A percentile compares a stretch with the other conserved stretches of the same genome.
phyloP scores from a whole-genome alignment of 2,888 invertebrate species.

The Thyatira batis region DNA sequence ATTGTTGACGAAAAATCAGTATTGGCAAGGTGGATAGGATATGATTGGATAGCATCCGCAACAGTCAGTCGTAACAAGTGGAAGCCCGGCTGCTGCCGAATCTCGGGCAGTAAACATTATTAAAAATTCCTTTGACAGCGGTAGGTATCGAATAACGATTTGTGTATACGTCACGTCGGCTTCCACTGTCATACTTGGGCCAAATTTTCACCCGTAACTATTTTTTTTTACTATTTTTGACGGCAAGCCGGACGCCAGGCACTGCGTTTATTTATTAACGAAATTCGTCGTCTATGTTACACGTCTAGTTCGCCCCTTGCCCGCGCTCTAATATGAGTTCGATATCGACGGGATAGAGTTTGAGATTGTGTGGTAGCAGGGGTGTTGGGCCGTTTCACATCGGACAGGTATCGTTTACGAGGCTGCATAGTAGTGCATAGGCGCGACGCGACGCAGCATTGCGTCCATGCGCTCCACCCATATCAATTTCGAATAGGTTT shows the following conservation, averaged over 20 bases:
- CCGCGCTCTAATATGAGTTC: slow-evolving; percentile 34
- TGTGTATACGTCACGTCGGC: slow-evolving; percentile 68
- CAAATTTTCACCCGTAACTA: slow-evolving; percentile 63
- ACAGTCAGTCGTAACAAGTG: slow-evolving; percentile 49
- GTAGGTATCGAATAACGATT: slow-evolving; percentile 74
- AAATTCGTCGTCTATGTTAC: slow-evolving; percentile 75
- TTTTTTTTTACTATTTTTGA: slow-evolving; percentile 68
- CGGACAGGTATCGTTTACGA: slow-evolving; percentile 68
- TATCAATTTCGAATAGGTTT: slow-evolving; percentile 82
- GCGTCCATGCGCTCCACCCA: slow-evolving; percentile 75
- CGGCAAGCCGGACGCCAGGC: slow-evolving; percentile 63
- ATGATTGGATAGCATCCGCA: slow-evolving; percentile 39
- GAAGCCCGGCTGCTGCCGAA: slow-evolving; percentile 52
- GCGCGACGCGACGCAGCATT: slow-evolving; percentile 71
- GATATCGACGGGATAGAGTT: slow-evolving; percentile 44
- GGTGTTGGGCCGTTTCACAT: slow-evolving; percentile 47
- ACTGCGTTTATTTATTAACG: slow-evolving; percentile 81
- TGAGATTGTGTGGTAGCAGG: slow-evolving; percentile 26
- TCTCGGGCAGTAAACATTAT: slow-evolving; percentile 69
- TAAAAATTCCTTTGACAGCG: slow-evolving; percentile 78
- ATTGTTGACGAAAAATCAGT: slow-evolving; percentile 46
- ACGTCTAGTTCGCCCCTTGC: slow-evolving; percentile 41
- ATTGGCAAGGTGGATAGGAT: slow-evolving; percentile 39
- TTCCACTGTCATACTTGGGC: slow-evolving; percentile 76
- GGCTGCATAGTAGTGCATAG: slow-evolving; percentile 74